Evolutionary conservation across 2,113 vertebrate species (phyloP).

Genomic region (Lepus americanus): DNA sequence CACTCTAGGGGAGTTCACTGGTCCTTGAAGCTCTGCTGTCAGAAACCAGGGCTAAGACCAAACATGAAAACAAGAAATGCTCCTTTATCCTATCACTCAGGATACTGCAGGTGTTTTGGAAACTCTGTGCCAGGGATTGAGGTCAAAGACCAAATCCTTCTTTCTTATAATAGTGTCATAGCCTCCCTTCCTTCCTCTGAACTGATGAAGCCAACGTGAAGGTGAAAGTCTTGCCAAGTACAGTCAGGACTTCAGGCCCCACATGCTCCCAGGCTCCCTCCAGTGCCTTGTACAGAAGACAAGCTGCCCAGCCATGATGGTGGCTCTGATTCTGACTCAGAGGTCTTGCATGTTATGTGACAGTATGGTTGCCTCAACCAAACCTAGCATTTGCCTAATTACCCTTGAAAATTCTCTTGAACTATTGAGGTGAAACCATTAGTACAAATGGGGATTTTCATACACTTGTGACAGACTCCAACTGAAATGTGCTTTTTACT

Average conservation of each 20-base stretch:
- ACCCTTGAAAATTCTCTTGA: not conserved
- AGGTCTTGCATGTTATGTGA: not conserved
- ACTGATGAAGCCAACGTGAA: not conserved
- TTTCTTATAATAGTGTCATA: not conserved
- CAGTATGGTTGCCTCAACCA: not conserved
- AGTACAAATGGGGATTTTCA: constrained; percentile 44
- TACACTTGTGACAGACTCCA: not conserved
- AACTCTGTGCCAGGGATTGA: not conserved
- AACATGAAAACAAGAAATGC: not conserved
- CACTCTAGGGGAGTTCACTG: not conserved
- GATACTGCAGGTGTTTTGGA: not conserved
- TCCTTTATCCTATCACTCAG: not conserved
- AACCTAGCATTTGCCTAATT: constrained; percentile 21
- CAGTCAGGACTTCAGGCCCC: not conserved
- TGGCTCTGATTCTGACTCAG: constrained; percentile 10
- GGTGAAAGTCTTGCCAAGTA: not conserved
- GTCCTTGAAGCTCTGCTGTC: not conserved
- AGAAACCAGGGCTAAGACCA: not conserved
- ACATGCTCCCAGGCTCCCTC: not conserved
- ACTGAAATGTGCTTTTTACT: constrained; percentile 13
- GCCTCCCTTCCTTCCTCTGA: not conserved
- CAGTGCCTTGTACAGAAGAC: not conserved
- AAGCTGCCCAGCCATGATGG: not conserved
- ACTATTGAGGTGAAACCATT: not conserved
- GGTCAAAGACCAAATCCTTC: not conserved